These are phyloP conservation scores for Nephrotoma flavescens DNA, from an alignment of 2,888 invertebrate species.

Conservation along the genomic window DNA sequence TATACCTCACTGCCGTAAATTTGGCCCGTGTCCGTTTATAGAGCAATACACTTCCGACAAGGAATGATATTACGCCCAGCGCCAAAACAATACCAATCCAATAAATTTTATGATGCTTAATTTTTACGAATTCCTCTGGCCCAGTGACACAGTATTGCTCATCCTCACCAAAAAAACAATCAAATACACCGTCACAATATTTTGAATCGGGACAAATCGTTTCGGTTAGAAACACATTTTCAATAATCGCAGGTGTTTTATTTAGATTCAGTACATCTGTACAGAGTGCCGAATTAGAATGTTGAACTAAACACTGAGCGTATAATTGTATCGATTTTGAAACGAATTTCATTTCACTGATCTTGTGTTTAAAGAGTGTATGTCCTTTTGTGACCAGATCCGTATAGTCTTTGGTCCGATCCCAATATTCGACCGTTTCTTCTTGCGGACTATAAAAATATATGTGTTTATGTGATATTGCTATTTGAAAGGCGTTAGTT, in stretches of 20 bases:
- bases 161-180: not conserved
- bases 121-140: not conserved
- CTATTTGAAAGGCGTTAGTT: not conserved
- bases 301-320: not conserved
- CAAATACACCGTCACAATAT: not conserved
- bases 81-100: not conserved
- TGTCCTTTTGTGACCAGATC: not conserved
- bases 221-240: not conserved
- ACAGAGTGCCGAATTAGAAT: not conserved
- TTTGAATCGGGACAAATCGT: not conserved
- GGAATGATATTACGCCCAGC: not conserved
- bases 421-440: not conserved
- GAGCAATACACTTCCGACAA: not conserved
- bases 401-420: not conserved
- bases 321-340: not conserved
- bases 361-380: not conserved
- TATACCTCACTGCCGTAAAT: not conserved
- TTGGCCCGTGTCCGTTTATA: not conserved
- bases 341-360: not conserved
- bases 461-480: not conserved
- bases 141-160: not conserved
- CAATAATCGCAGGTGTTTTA: not conserved
- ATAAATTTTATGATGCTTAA: not conserved
- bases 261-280: not conserved
- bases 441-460: not conserved